These are phyloP conservation scores for Enteromius mattozi DNA, from an alignment of 2,797 vertebrate genomes.

Conservation along the genomic window DNA sequence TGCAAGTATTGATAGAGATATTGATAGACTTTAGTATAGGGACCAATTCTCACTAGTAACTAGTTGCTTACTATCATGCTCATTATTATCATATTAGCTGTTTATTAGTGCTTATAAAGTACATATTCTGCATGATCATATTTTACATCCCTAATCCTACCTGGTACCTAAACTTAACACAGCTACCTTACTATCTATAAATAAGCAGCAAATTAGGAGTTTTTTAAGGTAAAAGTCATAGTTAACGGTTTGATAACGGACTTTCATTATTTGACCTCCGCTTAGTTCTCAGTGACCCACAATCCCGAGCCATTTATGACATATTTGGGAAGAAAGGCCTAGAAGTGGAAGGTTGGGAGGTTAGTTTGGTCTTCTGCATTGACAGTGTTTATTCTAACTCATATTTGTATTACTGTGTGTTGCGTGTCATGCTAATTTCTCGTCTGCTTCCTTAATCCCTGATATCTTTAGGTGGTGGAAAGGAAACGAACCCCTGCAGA, in stretches of 20 bases:
- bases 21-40: neutral
- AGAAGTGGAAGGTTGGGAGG: slow-evolving; percentile 99
- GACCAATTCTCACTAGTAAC: too few species aligned
- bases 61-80: too few species aligned
- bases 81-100: too few species aligned
- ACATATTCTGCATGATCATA: too few species aligned
- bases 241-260: neutral
- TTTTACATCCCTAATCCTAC: too few species aligned
- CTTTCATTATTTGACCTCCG: slow-evolving; percentile 47
- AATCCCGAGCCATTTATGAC: slow-evolving; percentile 97
- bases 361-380: slow-evolving; percentile 68
- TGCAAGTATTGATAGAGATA: neutral
- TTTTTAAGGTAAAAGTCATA: neutral
- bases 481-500: slow-evolving; percentile 92
- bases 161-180: neutral
- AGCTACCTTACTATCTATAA: neutral
- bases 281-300: slow-evolving; percentile 92
- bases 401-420: neutral
- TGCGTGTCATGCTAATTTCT: neutral
- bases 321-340: slow-evolving; percentile 96
- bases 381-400: neutral
- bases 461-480: slow-evolving; percentile 87
- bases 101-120: too few species aligned
- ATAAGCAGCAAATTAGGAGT: neutral
- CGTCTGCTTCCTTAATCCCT: neutral